Base-by-base conservation (phyloP, 2,797 vertebrate species). In the Eulemur rubriventer region DNA sequence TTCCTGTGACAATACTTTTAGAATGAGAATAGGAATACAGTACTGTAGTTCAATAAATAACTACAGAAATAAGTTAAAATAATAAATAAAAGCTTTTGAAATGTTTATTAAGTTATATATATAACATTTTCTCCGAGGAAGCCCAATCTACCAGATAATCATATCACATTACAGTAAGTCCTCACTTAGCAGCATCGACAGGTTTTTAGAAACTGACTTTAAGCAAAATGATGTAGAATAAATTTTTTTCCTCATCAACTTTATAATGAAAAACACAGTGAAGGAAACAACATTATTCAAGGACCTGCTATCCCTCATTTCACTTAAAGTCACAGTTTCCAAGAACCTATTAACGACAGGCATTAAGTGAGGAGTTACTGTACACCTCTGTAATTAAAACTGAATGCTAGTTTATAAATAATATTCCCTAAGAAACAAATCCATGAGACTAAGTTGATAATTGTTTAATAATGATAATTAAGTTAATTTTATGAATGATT, bases 371-470 rank as follows among this genome's bases (percentile, higher is more conserved):
- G 8, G 17, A 75, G 11, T 72, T 72, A n/a, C 46, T 22, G 8
- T 5, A 38, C 24, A 94, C 12, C 26, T 89, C 41, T 70, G 4
- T 90, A 92, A 92, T 89, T 86, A 96, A 93, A 91, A 88, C 30
- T 92, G 73, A 38, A 94, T 94, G 83, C 41, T 69, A 69, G 46
- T 73, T 78, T 95, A 30, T 35, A 83, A 85, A 79, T 41, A 95
- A 72, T 22, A 65, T 70, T 35, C 43, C 88, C 76, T 73, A 43
- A 88, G 75, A 97, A 97, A 83, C 38, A 97, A 98, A 83, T 33
- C 38, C 28, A 67, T 57, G 63, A 46, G 14, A 92, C 76, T 81
- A 95, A 95, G 24, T 48, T 55, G n/a, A 30, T 93, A 94, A 93
- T 38, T 50, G 5, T 73, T 91, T 79, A 93, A 88, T 95, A 89